Conservation (phyloP, 2,888 invertebrate genomes). For the Euplagia quadripunctaria region DNA sequence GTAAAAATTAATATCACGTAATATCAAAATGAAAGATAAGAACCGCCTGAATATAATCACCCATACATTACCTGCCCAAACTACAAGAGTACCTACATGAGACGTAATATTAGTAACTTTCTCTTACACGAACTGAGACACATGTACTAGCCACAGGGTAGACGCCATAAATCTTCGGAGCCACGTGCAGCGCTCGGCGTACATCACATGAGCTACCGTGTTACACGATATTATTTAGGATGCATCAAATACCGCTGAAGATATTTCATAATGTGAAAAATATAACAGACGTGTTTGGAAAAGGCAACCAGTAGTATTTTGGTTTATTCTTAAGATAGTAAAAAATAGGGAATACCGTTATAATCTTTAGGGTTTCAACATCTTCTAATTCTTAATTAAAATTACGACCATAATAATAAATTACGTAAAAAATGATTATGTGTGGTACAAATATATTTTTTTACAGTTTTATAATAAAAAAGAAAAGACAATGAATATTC, state of each 20-base stretch:
- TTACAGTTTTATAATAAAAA: too few relatives aligned
- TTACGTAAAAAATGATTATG: too few relatives aligned
- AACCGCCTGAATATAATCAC: constrained; percentile 4
- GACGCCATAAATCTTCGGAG: constrained; percentile 49
- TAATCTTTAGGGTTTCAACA: neutral
- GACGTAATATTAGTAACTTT: constrained; percentile 50
- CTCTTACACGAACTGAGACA: constrained; percentile 45
- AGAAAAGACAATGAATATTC: too few relatives aligned
- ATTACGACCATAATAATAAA: too few relatives aligned
- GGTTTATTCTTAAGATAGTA: neutral
- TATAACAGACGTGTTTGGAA: constrained; percentile 16
- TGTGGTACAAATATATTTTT: too few relatives aligned
- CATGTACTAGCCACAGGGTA: constrained; percentile 42
- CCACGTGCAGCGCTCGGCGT: constrained; percentile 41
- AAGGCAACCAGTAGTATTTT: neutral
- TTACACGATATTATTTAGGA: constrained; percentile 43
- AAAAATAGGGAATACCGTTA: neutral
- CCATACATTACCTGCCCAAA: constrained; percentile 3
- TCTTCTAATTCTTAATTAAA: neutral
- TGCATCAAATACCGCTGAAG: constrained; percentile 39
- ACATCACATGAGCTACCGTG: constrained; percentile 34
- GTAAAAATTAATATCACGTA: neutral
- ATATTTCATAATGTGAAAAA: constrained; percentile 25
- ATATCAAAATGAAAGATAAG: neutral
- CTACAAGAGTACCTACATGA: constrained; percentile 24